A percentile compares a stretch with the other conserved stretches of the same genome.
Evolutionary conservation across 2,113 vertebrate species (phyloP).

Genomic region (Hucho hucho): DNA sequence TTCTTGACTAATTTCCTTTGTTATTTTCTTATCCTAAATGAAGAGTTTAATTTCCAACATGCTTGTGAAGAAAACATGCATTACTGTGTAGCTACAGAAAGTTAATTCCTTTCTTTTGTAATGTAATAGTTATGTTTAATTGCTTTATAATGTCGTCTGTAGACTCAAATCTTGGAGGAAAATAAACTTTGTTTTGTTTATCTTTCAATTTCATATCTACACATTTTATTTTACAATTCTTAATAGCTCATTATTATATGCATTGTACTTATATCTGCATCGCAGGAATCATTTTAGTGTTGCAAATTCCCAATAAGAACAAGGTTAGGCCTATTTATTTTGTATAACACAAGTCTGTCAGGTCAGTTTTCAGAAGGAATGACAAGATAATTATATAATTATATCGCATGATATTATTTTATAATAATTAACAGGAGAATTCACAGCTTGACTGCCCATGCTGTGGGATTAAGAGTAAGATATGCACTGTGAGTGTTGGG

Average conservation of each 20-base stretch:
- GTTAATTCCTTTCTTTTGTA: slow-evolving; percentile 67
- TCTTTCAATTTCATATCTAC: slow-evolving; percentile 57
- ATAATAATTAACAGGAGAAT: slow-evolving; percentile 27
- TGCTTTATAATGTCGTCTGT: slow-evolving; percentile 74
- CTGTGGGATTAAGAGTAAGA: slow-evolving; percentile 70
- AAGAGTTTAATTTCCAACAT: slow-evolving; percentile 68
- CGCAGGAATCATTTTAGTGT: slow-evolving; percentile 8
- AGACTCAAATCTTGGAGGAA: slow-evolving; percentile 64
- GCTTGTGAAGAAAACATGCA: slow-evolving; percentile 61
- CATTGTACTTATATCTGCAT: slow-evolving; percentile 30
- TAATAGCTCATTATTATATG: slow-evolving; percentile 41
- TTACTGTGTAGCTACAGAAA: slow-evolving; percentile 48
- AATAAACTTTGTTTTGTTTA: slow-evolving; percentile 67
- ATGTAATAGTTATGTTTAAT: slow-evolving; percentile 76
- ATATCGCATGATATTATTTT: neutral
- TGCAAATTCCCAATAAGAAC: no score
- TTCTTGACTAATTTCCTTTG: slow-evolving; percentile 62
- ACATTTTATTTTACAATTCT: slow-evolving; percentile 50
- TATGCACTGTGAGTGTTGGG: slow-evolving; percentile 73
- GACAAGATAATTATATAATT: neutral
- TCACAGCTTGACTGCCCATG: slow-evolving; percentile 65
- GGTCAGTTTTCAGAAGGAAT: neutral
- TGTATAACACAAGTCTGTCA: slow-evolving; percentile 49
- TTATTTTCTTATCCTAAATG: slow-evolving; percentile 71
- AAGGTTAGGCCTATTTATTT: slow-evolving; percentile 25